Evolutionary conservation across 2,797 vertebrate species (phyloP), one percentile per base, ranked within the genome.

Genomic region (Gymnopithys bicolor): DNA sequence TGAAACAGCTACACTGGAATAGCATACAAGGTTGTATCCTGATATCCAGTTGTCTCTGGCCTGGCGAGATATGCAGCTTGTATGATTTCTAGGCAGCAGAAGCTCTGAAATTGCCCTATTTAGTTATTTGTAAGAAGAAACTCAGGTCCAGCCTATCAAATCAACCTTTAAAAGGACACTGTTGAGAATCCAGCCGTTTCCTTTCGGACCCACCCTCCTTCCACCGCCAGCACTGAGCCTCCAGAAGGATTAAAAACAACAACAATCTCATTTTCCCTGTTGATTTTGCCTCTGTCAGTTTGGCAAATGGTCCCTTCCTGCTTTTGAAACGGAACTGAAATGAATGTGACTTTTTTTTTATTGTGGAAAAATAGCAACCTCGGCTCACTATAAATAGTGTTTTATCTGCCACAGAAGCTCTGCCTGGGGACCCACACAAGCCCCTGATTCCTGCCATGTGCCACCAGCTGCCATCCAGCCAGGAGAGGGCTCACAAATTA

Each of bases 41-140:
- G 73, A 79, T 79, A 90, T 60, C 95, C 90, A 80, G 87, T 84
- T 81, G 80, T 85, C 95, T 96, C 95, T 95, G 93, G 93, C 92
- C 95, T 90, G 94, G 89, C 79, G 17, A 94, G 92, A 94, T 70
- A 95, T 66, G 45, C 89, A 89, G 94, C 94, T 92, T 41, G 58
- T 79, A 78, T 79, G 92, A 95, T 96, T 97, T 97, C 97, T 94
- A 84, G 95, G 95, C 95, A 95, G 95, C 95, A 97, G 96, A 95
- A 96, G 96, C 97, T 97, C 97, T 96, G 95, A 68, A 84, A 88
- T 84, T 89, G 94, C 94, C 51, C 78, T 58, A 78, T 94, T 93
- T 93, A 93, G 87, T 90, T 78, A 75, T 70, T 87, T 28, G 2
- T 82, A 51, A 80, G 79, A 78, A 93, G 59, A 75, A 52, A 52